Evolutionary conservation across 2,797 vertebrate species (phyloP), one percentile per base, ranked within the genome.

Genomic region (Notolepis coatsorum): DNA sequence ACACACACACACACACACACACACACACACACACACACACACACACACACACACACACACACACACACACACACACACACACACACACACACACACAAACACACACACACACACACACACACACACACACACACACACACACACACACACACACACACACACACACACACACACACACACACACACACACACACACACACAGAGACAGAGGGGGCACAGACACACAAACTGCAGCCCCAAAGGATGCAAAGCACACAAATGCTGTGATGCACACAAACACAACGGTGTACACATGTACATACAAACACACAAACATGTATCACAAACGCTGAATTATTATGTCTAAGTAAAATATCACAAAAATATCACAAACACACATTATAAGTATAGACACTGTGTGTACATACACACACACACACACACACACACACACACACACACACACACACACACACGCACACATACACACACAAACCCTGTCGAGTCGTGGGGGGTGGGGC

Each of bases 131-230:
- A 18, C 10, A 30, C 46, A 54, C 27, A 45, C 41, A 56, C 38
- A 61, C 30, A 53, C 52, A 62, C 33, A 7, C 38, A 74, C 37
- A 78, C 68, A 77, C 42, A 75, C 61, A 53, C 68, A 76, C 73
- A n/a, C n/a, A n/a, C n/a, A n/a, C n/a, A n/a, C n/a, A 72, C 54
- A 65, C 18, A 46, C 43, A 46, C 8, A 4, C 23, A 6, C 45
- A 47, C 45, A 47, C 2, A 12, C 23, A 47, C 21, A 47, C 21
- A 47, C 4, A 48, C 46, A 27, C 42, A 18, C 10, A 30, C 46
- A 54, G 21, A 45, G 35, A 56, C 38, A 61, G 25, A 53, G n/a
- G n/a, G n/a, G n/a, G n/a, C 52, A 62, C 33, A 7, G 33, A 74
- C 37, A 78, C 68, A 77, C 42, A 75, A 60, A 53, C 68, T n/a